Evolutionary conservation across 2,888 invertebrate species (phyloP).

Genomic region (Norana najaformis): DNA sequence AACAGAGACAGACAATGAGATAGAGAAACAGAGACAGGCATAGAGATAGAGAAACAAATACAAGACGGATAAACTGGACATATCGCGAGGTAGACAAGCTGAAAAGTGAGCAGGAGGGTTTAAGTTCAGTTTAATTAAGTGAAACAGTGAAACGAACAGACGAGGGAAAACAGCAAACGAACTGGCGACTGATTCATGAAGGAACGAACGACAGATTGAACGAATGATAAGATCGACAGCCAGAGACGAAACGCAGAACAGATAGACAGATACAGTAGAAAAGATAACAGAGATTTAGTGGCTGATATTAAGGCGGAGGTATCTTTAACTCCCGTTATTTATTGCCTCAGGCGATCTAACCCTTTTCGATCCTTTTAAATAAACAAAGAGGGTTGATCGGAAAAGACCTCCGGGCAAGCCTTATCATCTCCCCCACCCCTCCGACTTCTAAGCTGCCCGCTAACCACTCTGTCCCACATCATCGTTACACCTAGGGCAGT

Average conservation of each 20-base stretch:
- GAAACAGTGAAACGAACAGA: too few relatives aligned
- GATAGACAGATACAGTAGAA: too few relatives aligned
- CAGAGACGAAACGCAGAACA: neutral
- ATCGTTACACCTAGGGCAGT: neutral
- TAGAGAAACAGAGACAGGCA: neutral
- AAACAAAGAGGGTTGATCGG: neutral
- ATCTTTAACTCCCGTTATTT: neutral
- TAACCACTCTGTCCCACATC: constrained; percentile 4
- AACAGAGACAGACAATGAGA: neutral
- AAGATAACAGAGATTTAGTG: neutral
- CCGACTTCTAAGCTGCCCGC: neutral
- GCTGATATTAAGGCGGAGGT: neutral
- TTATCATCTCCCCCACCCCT: neutral
- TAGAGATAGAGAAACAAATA: neutral
- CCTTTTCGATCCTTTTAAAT: neutral
- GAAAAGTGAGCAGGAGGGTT: neutral
- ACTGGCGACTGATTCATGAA: neutral
- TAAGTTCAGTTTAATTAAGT: neutral
- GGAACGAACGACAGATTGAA: neutral
- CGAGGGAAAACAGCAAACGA: neutral
- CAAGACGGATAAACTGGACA: neutral
- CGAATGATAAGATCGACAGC: neutral
- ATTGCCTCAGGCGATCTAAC: neutral
- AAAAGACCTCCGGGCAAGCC: too few relatives aligned
- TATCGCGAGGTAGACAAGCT: neutral